These are phyloP conservation scores for Helogale parvula DNA, from an alignment of 2,113 vertebrate genomes.

Conservation along the genomic window DNA sequence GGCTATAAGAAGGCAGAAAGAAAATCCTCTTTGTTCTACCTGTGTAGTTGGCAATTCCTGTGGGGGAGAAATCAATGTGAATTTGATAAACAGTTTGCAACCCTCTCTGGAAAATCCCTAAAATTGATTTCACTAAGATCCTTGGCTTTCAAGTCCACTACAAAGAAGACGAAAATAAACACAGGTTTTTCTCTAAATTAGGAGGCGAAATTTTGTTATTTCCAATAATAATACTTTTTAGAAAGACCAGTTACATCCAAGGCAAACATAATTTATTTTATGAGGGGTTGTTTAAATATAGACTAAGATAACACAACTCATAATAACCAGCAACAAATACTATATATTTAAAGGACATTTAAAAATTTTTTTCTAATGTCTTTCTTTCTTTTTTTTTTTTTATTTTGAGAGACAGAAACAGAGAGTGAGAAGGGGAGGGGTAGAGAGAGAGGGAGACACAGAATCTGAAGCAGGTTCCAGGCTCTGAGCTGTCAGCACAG, in stretches of 20 bases:
- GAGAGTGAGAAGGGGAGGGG: too few species aligned
- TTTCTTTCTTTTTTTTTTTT: too few species aligned
- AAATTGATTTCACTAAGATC: slow-evolving; percentile 61
- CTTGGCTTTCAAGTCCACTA: slow-evolving; percentile 43
- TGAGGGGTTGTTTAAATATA: not conserved
- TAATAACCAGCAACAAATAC: not conserved
- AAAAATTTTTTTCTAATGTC: too few species aligned
- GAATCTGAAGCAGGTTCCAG: too few species aligned
- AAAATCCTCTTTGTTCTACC: slow-evolving; percentile 54
- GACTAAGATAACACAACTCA: not conserved
- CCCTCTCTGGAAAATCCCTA: slow-evolving; percentile 51
- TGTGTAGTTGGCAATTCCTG: not conserved
- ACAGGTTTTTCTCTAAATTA: not conserved
- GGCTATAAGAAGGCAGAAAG: slow-evolving; percentile 23
- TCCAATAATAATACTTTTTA: not conserved
- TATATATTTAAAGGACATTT: not conserved
- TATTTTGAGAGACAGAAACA: too few species aligned
- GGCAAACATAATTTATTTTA: not conserved
- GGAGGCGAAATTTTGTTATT: slow-evolving; percentile 32
- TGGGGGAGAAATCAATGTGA: slow-evolving; percentile 56
- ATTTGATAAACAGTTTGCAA: slow-evolving; percentile 64
- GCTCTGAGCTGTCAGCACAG: too few species aligned
- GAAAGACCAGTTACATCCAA: not conserved
- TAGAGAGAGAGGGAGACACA: too few species aligned
- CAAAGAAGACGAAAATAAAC: slow-evolving; percentile 49